Conservation (phyloP, 2,888 invertebrate species). For the Aphodius sticticus region DNA sequence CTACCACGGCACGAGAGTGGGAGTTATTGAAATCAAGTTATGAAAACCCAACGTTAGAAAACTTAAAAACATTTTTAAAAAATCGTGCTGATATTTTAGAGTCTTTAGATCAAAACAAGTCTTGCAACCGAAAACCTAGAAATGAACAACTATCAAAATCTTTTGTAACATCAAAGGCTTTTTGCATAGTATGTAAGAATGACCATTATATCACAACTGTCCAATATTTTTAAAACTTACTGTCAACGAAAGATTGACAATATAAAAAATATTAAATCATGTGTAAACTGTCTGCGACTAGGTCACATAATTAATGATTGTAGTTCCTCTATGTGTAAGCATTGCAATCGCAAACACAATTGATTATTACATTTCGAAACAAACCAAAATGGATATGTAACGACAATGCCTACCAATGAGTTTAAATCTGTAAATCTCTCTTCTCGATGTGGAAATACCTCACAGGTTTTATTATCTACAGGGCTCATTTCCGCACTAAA, state of each 20-base stretch:
- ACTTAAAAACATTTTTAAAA: conserved; percentile 20
- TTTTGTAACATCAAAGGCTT: too few relatives aligned
- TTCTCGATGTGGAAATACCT: too few relatives aligned
- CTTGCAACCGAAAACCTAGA: background rate
- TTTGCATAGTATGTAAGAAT: too few relatives aligned
- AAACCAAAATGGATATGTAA: background rate
- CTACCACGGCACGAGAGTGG: conserved; percentile 26
- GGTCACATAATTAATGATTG: conserved; percentile 33
- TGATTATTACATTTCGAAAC: conserved; percentile 32
- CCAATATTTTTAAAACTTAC: too few relatives aligned
- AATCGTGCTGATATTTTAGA: conserved; percentile 26
- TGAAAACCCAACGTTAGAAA: conserved; percentile 20
- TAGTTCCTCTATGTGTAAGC: conserved; percentile 29
- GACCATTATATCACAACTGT: background rate
- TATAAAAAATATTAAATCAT: conserved; percentile 19
- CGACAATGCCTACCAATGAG: too few relatives aligned
- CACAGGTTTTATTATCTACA: too few relatives aligned
- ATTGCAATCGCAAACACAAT: conserved; percentile 36
- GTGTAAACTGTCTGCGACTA: conserved; percentile 34
- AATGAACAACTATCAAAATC: background rate
- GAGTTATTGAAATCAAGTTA: conserved; percentile 14
- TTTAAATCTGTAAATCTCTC: too few relatives aligned
- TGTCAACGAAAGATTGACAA: conserved; percentile 8
- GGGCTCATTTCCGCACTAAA: too few relatives aligned
- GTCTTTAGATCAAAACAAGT: conserved; percentile 24